Evolutionary conservation across 2,888 invertebrate species (phyloP).

Genomic region (Drosophila paramelanica): DNA sequence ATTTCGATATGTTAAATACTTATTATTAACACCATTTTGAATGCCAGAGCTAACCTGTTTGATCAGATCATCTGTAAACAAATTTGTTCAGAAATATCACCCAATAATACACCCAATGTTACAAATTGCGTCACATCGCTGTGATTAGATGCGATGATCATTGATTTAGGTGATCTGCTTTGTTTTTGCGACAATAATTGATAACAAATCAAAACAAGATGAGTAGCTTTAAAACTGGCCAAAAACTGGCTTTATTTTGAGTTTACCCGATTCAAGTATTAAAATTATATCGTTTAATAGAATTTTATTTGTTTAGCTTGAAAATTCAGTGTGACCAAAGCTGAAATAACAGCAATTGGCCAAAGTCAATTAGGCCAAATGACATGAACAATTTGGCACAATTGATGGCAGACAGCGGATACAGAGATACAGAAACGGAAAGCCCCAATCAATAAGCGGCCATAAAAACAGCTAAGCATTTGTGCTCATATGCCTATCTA

Average conservation of each 20-base stretch:
- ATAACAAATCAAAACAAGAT: too few species aligned
- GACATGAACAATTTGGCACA: slow-evolving; percentile 19
- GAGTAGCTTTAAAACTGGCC: too few species aligned
- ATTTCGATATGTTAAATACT: slow-evolving; percentile 36
- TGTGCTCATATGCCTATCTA: slow-evolving; percentile 1
- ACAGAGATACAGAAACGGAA: slow-evolving; percentile 12
- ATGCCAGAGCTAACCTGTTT: slow-evolving; percentile 39
- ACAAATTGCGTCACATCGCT: not conserved
- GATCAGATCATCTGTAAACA: slow-evolving; percentile 6
- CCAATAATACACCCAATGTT: slow-evolving; percentile 14
- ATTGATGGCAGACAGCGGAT: slow-evolving; percentile 16
- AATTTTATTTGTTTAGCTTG: too few species aligned
- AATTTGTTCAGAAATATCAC: slow-evolving; percentile 20
- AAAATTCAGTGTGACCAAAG: not conserved
- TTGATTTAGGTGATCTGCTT: too few species aligned
- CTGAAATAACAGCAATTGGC: not conserved
- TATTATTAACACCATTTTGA: slow-evolving; percentile 29
- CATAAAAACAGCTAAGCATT: slow-evolving; percentile 3
- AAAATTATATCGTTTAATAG: too few species aligned
- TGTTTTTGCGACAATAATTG: too few species aligned
- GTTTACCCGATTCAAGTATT: too few species aligned
- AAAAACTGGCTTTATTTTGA: too few species aligned
- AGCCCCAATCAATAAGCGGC: slow-evolving; percentile 29
- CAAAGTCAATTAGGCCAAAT: slow-evolving; percentile 16
- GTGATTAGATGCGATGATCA: too few species aligned